Percentiles rank a stretch among this genome's conserved stretches.
Conservation (phyloP, 2,888 invertebrate species). For the Andrena marginata region DNA sequence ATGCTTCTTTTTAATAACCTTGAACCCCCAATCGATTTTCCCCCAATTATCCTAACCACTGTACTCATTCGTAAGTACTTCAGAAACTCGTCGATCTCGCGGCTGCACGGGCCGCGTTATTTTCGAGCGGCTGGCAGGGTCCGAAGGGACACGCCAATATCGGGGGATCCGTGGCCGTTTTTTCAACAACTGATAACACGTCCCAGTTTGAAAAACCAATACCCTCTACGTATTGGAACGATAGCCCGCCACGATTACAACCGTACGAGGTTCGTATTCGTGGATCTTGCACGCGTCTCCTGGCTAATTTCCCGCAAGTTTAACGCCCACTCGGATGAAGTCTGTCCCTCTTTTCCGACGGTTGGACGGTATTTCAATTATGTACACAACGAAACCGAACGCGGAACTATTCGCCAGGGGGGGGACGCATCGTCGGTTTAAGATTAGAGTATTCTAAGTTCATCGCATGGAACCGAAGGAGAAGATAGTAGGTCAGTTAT, state of each 20-base stretch:
- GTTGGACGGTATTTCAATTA: constrained; percentile 47
- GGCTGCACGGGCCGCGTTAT: constrained; percentile 6
- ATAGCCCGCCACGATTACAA: constrained; percentile 38
- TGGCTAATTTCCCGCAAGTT: constrained; percentile 11
- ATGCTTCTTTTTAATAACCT: too few relatives aligned
- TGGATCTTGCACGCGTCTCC: constrained; percentile 23
- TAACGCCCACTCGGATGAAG: not conserved
- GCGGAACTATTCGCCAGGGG: constrained; percentile 44
- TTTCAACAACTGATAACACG: constrained; percentile 42
- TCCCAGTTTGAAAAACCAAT: constrained; percentile 66
- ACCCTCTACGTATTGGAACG: constrained; percentile 64
- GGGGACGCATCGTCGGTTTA: constrained; percentile 29
- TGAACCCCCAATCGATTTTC: too few relatives aligned
- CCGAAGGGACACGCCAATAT: constrained; percentile 54
- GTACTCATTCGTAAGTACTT: too few relatives aligned
- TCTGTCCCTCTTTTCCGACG: not conserved
- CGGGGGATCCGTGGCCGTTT: constrained; percentile 25
- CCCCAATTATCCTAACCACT: too few relatives aligned
- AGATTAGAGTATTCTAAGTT: constrained; percentile 53
- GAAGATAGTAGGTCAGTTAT: constrained; percentile 74
- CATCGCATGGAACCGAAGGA: constrained; percentile 51
- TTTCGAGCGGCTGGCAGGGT: constrained; percentile 5
- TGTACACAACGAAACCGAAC: constrained; percentile 33
- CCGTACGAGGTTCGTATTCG: constrained; percentile 33
- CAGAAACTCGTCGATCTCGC: too few relatives aligned